phyloP scores from a whole-genome alignment of 1,140 invertebrate species.

The Tetramorium simillimum region DNA sequence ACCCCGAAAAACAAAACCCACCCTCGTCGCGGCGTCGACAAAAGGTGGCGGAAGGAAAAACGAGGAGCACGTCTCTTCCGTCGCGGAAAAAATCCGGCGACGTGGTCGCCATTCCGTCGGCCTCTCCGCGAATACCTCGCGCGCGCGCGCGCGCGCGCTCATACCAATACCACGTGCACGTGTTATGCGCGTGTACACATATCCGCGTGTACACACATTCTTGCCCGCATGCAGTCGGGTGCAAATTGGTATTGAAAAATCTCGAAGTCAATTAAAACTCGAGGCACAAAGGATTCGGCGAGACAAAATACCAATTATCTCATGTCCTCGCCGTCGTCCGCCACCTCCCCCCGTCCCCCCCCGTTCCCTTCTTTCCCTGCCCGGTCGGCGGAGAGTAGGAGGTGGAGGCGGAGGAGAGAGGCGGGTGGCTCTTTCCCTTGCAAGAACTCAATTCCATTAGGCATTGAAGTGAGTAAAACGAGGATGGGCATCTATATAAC shows the following conservation, averaged over 20 bases:
- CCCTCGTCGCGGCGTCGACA: constrained; percentile 54
- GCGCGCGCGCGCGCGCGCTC: too few relatives aligned
- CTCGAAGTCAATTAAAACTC: constrained; percentile 82
- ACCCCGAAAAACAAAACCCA: constrained; percentile 57
- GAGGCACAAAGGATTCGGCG: constrained; percentile 79
- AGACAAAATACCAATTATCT: constrained; percentile 83
- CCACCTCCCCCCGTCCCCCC: constrained; percentile 51
- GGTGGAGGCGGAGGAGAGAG: constrained; percentile 39
- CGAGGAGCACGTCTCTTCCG: constrained; percentile 62
- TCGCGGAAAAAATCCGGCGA: constrained; percentile 58
- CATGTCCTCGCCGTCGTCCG: constrained; percentile 75
- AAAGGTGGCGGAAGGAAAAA: constrained; percentile 59
- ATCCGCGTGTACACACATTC: constrained; percentile 24
- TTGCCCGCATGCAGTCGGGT: constrained; percentile 67
- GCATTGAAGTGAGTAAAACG: constrained; percentile 83
- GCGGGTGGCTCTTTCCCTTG: constrained; percentile 72
- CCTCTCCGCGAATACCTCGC: constrained; percentile 58
- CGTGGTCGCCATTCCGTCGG: constrained; percentile 71
- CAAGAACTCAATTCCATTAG: constrained; percentile 83
- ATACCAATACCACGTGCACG: neutral
- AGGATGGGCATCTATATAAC: constrained; percentile 81
- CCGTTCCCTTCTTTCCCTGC: constrained; percentile 46
- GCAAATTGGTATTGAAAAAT: constrained; percentile 78
- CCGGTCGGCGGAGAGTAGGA: constrained; percentile 48
- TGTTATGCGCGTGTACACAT: too few relatives aligned